Evolutionary conservation across 2,113 vertebrate genomes (phyloP), one percentile per base, ranked within the genome.

Genomic region (Apeltes quadracus): DNA sequence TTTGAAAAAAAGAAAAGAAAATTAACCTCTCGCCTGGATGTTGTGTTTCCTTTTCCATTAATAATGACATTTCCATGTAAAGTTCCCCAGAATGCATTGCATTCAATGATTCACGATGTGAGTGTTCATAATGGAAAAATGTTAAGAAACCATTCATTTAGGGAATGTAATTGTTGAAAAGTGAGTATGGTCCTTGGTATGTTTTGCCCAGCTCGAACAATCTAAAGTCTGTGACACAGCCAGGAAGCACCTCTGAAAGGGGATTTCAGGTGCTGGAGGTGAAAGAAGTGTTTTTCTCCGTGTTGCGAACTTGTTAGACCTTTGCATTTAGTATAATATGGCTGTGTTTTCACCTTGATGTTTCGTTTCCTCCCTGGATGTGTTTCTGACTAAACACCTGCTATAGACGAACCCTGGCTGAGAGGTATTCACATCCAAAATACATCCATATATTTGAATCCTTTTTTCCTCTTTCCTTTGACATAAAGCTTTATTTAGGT

Each of bases 291-390:
- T 36, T 18, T 13, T 57, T 8, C 5, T 36, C 2, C 11, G 3
- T 36, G 34, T 39, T 9, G 23, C 57, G 23, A 59, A n/a, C n/a
- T n/a, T n/a, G 23, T 36, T 36, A 48, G 39, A 44, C 16, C 23
- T 20, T 2, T 62, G 57, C 22, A 41, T 39, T 61, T 8, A 39
- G 22, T 61, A 16, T 25, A 8, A 61, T 22, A 39, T 61, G 39
- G 34, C 39, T 41, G 22, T 64, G 61, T 65, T 64, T 51, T 51
- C 14, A 65, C 22, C 12, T 53, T 38, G 14, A 51, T 23, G n/a
- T 38, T 51, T 15, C 23, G 38, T 14, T 25, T 25, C 38, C 14
- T 25, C 32, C 44, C 4, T 0, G 7, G 20, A n/a, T 34, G 27
- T 61, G n/a, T 61, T 25, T 61, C 29, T 64, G 20, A 50, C 22